Conservation (phyloP, 2,888 invertebrate genomes). For the Cenopis cana region DNA sequence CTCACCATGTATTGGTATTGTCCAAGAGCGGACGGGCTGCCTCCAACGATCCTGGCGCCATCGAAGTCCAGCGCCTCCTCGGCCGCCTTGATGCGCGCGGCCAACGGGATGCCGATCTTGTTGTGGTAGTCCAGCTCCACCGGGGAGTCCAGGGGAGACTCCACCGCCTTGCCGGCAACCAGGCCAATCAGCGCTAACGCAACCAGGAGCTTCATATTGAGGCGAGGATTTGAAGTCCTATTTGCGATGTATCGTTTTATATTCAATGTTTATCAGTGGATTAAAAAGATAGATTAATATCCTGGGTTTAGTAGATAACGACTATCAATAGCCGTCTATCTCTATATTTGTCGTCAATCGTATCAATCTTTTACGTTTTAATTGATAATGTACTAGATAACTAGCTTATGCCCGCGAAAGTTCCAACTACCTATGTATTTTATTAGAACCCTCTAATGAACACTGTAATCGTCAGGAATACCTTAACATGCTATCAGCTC, state of each 20-base stretch:
- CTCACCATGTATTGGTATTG: slow-evolving; percentile 20
- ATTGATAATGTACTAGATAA: too few relatives aligned
- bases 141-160: slow-evolving; percentile 10
- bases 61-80: slow-evolving; percentile 44
- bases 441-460: too few relatives aligned
- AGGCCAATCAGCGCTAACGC: slow-evolving; percentile 30
- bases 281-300: background rate
- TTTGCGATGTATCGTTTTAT: background rate
- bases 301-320: background rate
- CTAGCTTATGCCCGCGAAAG: too few relatives aligned
- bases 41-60: slow-evolving; percentile 45
- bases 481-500: too few relatives aligned
- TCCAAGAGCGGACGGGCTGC: slow-evolving; percentile 27
- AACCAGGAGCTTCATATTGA: slow-evolving; percentile 37
- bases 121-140: slow-evolving; percentile 40
- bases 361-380: too few relatives aligned
- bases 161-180: slow-evolving; percentile 31
- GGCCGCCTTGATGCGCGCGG: slow-evolving; percentile 42
- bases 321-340: background rate
- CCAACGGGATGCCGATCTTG: slow-evolving; percentile 43
- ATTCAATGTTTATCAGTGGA: background rate
- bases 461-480: too few relatives aligned
- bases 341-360: too few relatives aligned
- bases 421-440: too few relatives aligned
- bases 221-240: background rate